Percentiles rank a stretch among this genome's conserved stretches.
These are phyloP conservation scores for Aulostomus chinensis DNA, from an alignment of 2,797 vertebrate species.

Conservation along the genomic window DNA sequence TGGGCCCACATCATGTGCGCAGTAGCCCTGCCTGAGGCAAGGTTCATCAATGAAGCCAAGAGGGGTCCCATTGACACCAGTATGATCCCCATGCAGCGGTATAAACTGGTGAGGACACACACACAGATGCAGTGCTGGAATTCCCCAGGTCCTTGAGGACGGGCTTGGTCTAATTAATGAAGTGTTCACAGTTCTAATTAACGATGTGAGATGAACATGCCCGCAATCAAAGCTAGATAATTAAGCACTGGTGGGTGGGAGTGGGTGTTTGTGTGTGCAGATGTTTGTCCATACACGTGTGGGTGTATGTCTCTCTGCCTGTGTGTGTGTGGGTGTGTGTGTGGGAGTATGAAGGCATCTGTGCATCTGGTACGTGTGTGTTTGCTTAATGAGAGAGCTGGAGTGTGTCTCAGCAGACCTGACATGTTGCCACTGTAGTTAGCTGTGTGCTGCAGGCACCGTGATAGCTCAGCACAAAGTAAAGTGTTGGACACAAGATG, in stretches of 20 bases:
- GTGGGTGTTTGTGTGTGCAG: constrained; percentile 22
- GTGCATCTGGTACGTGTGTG: constrained; percentile 30
- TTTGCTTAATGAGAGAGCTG: constrained; percentile 61
- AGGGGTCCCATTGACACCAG: constrained; percentile 91
- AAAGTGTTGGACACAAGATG: constrained; percentile 23
- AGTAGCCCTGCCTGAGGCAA: constrained; percentile 92
- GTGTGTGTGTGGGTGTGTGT: constrained; percentile 14
- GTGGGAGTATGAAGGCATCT: constrained; percentile 18
- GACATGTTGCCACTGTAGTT: constrained; percentile 68
- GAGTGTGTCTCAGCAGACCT: constrained; percentile 65
- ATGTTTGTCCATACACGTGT: constrained; percentile 21
- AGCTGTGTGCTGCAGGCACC: constrained; percentile 60
- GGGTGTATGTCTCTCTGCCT: constrained; percentile 14
- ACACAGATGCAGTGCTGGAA: constrained; percentile 36
- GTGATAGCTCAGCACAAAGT: constrained; percentile 61
- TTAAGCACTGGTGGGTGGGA: constrained; percentile 69
- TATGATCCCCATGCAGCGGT: constrained; percentile 92
- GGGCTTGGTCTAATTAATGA: constrained; percentile 75
- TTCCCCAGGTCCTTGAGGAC: constrained; percentile 68
- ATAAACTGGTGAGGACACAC: constrained; percentile 89
- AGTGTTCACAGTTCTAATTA: constrained; percentile 80
- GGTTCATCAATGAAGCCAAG: constrained; percentile 88
- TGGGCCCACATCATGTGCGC: constrained; percentile 97
- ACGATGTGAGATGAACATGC: constrained; percentile 77
- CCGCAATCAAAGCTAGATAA: constrained; percentile 77